Evolutionary conservation across 1,140 invertebrate species (phyloP).

Genomic region (Bombus cullumanus): DNA sequence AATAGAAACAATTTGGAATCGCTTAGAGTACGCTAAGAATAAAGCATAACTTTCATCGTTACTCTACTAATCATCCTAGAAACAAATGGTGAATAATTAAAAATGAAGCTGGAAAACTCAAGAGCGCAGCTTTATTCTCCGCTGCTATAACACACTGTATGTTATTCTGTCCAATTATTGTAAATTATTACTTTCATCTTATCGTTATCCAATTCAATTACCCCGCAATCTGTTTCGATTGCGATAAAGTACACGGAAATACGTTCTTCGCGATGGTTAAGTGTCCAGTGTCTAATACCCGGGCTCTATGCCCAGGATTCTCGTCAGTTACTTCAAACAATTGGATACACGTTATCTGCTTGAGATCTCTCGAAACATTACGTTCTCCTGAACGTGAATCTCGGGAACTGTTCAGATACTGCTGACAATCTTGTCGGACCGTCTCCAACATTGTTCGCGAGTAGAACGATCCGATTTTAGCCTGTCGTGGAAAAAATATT

Average conservation of each 20-base stretch:
- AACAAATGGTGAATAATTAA: neutral
- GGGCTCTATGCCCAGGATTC: neutral
- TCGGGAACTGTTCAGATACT: neutral
- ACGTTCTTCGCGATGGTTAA: conserved; percentile 13
- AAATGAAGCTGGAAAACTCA: neutral
- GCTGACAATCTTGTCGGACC: neutral
- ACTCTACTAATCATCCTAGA: neutral
- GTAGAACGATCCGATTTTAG: neutral
- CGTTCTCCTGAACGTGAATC: neutral
- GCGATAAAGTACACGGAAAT: conserved; percentile 26
- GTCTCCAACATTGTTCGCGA: neutral
- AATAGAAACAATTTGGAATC: neutral
- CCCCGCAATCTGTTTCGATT: conserved; percentile 22
- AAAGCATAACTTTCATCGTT: no score
- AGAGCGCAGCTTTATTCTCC: neutral
- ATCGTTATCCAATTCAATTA: conserved; percentile 31
- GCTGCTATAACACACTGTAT: neutral
- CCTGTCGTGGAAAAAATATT: neutral
- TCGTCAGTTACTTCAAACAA: conserved; percentile 18
- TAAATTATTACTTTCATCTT: conserved; percentile 7
- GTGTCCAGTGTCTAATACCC: conserved; percentile 38
- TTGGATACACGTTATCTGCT: neutral
- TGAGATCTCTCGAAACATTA: neutral
- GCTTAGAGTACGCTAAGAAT: no score
- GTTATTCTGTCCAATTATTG: neutral